Base-by-base conservation (phyloP, 1,140 invertebrate genomes). In the Trichoplusia ni region DNA sequence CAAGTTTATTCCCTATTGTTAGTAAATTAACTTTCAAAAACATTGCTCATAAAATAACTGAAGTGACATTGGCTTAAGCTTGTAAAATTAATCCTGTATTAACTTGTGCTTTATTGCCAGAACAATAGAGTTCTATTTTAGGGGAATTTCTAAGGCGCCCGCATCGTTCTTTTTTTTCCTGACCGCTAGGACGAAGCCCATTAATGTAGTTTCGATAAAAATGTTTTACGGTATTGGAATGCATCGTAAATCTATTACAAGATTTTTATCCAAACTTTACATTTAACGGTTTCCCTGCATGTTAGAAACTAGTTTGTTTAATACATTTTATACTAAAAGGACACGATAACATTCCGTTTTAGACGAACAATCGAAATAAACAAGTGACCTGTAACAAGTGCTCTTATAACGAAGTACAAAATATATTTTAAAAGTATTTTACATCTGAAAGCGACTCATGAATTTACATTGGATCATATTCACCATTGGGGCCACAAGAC, bases 321-420 rank as follows among this genome's bases (percentile, higher is more conserved):
- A 31, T n/a, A 9, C 18, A 18, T 61, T 58, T 40, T 77, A 67
- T 84, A 82, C 70, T 76, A 73, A 84, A 82, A 81, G 77, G 82
- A 86, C 81, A 74, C 37, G 11, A 46, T 51, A 63, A 63, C 54
- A 6, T 68, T 58, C 13, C 18, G 64, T 73, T 74, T 40, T 63
- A 78, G 78, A 79, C 79, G 70, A 82, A 84, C 79, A 69, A 81
- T 70, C 71, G 73, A 77, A 69, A 66, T 44, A 71, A 65, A 16
- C 19, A 61, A 79, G 75, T 79, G 72, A 77, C 64, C 53, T 63
- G 40, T 67, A 63, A 51, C 66, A 86, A 88, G 80, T 86, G 83
- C 74, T 75, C 81, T 82, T 85, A 78, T 38, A 61, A 54, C 40
- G 58, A 74, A 76, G 70, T 84, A 84, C 72, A 82, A 82, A n/a